phyloP scores from a whole-genome alignment of 2,888 invertebrate genomes.

The Sinhomidia bicolor region DNA sequence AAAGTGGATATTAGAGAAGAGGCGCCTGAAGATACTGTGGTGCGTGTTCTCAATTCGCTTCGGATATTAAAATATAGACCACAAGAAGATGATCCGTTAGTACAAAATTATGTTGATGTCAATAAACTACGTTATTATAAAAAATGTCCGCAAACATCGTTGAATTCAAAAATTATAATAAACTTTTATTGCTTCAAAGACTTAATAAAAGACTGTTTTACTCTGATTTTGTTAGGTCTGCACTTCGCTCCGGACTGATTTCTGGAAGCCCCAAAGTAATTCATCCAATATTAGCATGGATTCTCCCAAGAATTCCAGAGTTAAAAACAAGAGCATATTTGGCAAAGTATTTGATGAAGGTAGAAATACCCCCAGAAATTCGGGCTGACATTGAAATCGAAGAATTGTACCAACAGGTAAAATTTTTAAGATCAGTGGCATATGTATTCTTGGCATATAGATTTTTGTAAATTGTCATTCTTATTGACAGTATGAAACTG shows the following conservation, averaged over 20 bases:
- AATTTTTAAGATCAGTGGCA: too few species aligned
- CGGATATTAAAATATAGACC: constrained; percentile 92
- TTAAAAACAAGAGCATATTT: constrained; percentile 92
- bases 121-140: not conserved
- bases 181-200: too few species aligned
- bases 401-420: constrained; percentile 86
- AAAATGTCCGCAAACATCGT: too few species aligned
- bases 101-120: not conserved
- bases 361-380: constrained; percentile 89
- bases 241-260: constrained; percentile 86
- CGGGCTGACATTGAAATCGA: constrained; percentile 88
- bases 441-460: too few species aligned
- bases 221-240: constrained; percentile 83
- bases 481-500: constrained; percentile 85
- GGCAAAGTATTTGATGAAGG: constrained; percentile 86
- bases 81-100: constrained; percentile 83
- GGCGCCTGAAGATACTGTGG: constrained; percentile 87
- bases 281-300: constrained; percentile 84
- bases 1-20: constrained; percentile 89
- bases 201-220: too few species aligned
- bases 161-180: too few species aligned
- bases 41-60: constrained; percentile 87
- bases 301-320: constrained; percentile 88
- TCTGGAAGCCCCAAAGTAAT: constrained; percentile 86
- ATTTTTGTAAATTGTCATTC: not conserved